Evolutionary conservation across 2,888 invertebrate genomes (phyloP).

Genomic region (Stramonita haemastoma): DNA sequence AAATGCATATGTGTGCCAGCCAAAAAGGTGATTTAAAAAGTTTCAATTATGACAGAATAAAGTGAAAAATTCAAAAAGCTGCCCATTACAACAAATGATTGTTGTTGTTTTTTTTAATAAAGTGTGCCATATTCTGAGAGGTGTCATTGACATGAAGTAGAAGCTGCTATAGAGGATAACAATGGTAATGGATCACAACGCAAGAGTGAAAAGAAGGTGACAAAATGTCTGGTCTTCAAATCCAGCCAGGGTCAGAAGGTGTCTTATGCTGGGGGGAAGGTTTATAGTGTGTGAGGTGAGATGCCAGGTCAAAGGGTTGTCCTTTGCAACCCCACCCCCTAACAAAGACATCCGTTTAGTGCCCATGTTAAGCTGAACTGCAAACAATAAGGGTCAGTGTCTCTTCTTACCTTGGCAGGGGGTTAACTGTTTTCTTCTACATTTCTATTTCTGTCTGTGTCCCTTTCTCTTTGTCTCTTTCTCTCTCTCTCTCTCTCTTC

Average conservation of each 20-base stretch:
- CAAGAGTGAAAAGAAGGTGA: not conserved
- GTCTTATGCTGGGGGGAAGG: not conserved
- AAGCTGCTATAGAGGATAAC: constrained; percentile 15
- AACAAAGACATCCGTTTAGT: too few relatives aligned
- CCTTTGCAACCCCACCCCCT: not conserved
- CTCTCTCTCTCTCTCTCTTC: too few relatives aligned
- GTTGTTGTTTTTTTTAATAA: not conserved
- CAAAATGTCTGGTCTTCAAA: not conserved
- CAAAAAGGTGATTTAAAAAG: too few relatives aligned
- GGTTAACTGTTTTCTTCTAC: not conserved
- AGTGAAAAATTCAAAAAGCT: too few relatives aligned
- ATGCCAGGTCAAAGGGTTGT: not conserved
- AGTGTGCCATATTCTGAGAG: not conserved
- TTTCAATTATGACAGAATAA: too few relatives aligned
- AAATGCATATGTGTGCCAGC: too few relatives aligned
- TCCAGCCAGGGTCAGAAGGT: not conserved
- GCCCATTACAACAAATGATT: too few relatives aligned
- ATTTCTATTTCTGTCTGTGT: too few relatives aligned
- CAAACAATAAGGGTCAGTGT: not conserved
- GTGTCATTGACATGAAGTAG: not conserved
- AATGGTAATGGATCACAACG: not conserved
- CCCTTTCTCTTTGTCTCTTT: too few relatives aligned
- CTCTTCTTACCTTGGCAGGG: not conserved
- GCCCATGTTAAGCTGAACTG: too few relatives aligned
- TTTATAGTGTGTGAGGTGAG: not conserved